These are phyloP conservation scores for Cremastinae sp. DNA, from an alignment of 2,888 invertebrate genomes.

Conservation along the genomic window DNA sequence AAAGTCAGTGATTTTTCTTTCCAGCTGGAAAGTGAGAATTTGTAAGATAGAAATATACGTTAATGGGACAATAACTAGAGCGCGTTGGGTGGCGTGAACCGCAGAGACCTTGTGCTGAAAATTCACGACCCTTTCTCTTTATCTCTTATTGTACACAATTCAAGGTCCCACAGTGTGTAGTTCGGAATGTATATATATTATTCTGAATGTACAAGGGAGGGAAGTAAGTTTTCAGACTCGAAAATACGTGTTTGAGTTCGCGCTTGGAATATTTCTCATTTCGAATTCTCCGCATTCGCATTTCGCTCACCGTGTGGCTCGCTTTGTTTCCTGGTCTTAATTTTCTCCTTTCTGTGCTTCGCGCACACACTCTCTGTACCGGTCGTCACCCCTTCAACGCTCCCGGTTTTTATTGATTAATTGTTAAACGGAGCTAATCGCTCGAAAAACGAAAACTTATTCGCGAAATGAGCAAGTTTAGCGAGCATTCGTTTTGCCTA, in stretches of 20 bases:
- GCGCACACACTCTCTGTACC: not conserved
- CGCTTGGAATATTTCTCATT: constrained; percentile 46
- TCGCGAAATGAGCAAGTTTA: not conserved
- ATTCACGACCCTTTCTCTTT: constrained; percentile 41
- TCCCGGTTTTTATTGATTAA: constrained; percentile 44
- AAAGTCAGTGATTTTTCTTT: constrained; percentile 42
- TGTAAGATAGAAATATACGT: constrained; percentile 40
- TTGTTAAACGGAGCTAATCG: constrained; percentile 21
- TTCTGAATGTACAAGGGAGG: constrained; percentile 4
- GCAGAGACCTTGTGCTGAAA: constrained; percentile 30
- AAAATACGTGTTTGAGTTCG: constrained; percentile 46
- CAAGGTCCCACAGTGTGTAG: constrained; percentile 5
- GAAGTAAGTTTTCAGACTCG: constrained; percentile 46
- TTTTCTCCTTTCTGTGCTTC: constrained; percentile 11
- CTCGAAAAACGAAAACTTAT: not conserved
- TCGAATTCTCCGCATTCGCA: constrained; percentile 30
- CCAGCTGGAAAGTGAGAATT: too few species aligned
- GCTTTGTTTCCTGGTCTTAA: not conserved
- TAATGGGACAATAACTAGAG: constrained; percentile 60
- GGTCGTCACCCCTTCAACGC: constrained; percentile 1
- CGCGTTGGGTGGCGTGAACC: constrained; percentile 40
- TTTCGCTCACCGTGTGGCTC: constrained; percentile 2
- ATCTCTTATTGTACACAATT: constrained; percentile 1
- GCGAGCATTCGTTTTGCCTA: too few species aligned
- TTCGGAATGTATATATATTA: constrained; percentile 19